phyloP scores from a whole-genome alignment of 1,140 invertebrate species.

The Listronotus bonariensis region DNA sequence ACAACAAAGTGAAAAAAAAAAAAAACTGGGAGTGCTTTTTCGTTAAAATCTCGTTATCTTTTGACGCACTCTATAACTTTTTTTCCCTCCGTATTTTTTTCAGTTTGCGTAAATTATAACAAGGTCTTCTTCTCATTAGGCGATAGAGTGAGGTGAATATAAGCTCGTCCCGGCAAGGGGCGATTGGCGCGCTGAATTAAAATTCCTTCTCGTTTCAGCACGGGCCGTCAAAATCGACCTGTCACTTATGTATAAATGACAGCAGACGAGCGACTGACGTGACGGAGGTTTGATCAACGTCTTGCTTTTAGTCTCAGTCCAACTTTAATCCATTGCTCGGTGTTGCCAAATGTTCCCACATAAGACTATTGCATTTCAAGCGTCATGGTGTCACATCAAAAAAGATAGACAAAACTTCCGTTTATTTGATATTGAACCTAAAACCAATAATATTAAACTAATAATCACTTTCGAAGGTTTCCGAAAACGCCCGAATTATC shows the following conservation, averaged over 20 bases:
- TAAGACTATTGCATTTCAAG: too few species aligned
- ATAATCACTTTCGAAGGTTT: too few species aligned
- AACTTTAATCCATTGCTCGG: not conserved
- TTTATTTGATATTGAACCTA: too few species aligned
- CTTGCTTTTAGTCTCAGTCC: slow-evolving; percentile 24
- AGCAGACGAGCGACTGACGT: slow-evolving; percentile 36
- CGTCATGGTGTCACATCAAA: too few species aligned
- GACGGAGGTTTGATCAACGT: slow-evolving; percentile 36
- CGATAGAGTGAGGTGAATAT: slow-evolving; percentile 1
- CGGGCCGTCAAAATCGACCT: slow-evolving; percentile 29
- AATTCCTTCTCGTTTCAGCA: slow-evolving; percentile 30
- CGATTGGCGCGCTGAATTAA: slow-evolving; percentile 22
- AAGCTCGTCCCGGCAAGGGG: not conserved
- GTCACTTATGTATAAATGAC: slow-evolving; percentile 36
- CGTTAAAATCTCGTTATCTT: too few species aligned
- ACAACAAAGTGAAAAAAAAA: too few species aligned
- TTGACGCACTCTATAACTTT: not conserved
- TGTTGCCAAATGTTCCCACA: not conserved
- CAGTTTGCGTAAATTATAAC: slow-evolving; percentile 5
- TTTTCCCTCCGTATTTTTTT: not conserved
- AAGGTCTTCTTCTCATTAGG: not conserved
- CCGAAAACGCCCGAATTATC: too few species aligned
- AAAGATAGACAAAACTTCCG: too few species aligned
- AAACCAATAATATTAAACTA: too few species aligned
- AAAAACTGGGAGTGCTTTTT: too few species aligned